phyloP scores from a whole-genome alignment of 2,888 invertebrate genomes.

The Unio pictorum region DNA sequence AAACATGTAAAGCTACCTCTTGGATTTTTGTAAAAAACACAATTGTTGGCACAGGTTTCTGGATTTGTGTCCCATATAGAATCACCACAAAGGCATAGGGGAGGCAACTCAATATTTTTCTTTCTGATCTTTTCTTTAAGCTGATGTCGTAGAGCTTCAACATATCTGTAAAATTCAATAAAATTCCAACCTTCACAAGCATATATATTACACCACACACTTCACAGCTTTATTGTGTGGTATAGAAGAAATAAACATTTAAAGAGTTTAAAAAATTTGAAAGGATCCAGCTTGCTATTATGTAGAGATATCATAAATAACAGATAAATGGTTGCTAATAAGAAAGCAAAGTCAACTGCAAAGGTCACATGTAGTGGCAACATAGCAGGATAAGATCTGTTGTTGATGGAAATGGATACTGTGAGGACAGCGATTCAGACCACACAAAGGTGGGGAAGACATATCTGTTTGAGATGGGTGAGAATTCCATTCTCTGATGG shows the following conservation, averaged over 20 bases:
- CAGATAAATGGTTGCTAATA: too few species aligned
- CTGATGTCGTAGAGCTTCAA: slow-evolving; percentile 62
- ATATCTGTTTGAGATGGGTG: too few species aligned
- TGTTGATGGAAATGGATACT: too few species aligned
- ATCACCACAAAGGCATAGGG: slow-evolving; percentile 66
- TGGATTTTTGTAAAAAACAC: slow-evolving; percentile 69
- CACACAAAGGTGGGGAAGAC: too few species aligned
- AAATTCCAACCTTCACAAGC: not conserved
- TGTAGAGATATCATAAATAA: not conserved
- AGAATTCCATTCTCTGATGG: too few species aligned
- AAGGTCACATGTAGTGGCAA: too few species aligned
- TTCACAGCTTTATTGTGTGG: too few species aligned
- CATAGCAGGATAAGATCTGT: too few species aligned
- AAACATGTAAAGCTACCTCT: slow-evolving; percentile 52
- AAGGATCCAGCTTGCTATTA: not conserved
- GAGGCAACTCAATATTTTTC: slow-evolving; percentile 59
- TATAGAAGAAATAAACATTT: too few species aligned
- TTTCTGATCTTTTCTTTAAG: slow-evolving; percentile 59
- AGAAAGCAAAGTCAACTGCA: too few species aligned
- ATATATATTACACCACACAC: not conserved
- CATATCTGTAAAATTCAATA: slow-evolving; percentile 49
- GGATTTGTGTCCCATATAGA: slow-evolving; percentile 68
- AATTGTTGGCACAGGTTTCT: slow-evolving; percentile 70
- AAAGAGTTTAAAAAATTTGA: not conserved
- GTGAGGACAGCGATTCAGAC: too few species aligned